phyloP scores from a whole-genome alignment of 2,797 vertebrate species.

The Amblyraja radiata region DNA sequence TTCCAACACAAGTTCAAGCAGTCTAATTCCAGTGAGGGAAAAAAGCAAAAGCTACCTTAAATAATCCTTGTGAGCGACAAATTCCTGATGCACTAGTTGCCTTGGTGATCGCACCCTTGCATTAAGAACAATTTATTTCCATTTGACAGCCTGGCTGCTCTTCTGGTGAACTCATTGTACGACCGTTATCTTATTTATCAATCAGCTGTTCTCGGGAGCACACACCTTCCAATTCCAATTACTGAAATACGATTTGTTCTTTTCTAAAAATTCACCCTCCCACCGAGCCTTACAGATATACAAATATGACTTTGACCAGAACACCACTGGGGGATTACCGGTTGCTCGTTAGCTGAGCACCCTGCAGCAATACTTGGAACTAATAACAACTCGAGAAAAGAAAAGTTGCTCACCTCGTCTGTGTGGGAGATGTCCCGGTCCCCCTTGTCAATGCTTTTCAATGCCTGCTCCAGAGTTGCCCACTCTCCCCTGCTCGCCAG shows the following conservation, averaged over 20 bases:
- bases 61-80: neutral
- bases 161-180: conserved; percentile 1
- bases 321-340: neutral
- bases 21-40: neutral
- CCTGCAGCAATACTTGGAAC: neutral
- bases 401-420: conserved; percentile 43
- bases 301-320: neutral
- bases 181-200: neutral
- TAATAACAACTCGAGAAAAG: neutral
- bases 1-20: neutral
- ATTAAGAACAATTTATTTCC: neutral
- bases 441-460: conserved; percentile 48
- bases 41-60: neutral
- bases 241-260: neutral
- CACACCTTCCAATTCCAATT: neutral
- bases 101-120: neutral
- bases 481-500: conserved; percentile 48
- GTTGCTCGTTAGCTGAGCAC: neutral
- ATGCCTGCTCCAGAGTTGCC: conserved; percentile 44
- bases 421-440: conserved; percentile 39
- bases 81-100: neutral
- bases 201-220: neutral
- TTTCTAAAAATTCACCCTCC: neutral
- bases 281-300: neutral
- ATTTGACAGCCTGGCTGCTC: neutral